phyloP scores from a whole-genome alignment of 2,888 invertebrate species.

The Lingula anatina region DNA sequence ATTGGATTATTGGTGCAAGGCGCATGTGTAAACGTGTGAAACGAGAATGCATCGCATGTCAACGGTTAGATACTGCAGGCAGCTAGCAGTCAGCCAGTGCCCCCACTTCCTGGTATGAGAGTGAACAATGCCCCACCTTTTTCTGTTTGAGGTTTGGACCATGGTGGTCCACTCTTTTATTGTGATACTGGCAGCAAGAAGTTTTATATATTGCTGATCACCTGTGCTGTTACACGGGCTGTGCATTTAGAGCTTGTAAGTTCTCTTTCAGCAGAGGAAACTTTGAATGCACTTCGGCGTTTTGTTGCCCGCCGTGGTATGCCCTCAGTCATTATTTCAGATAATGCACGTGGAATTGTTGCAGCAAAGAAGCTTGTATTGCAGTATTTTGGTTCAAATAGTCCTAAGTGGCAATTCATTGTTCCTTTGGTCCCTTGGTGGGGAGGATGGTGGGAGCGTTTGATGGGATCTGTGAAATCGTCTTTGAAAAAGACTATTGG shows the following conservation, averaged over 20 bases:
- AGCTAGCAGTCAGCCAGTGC: background rate
- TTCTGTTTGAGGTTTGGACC: slow-evolving; percentile 5
- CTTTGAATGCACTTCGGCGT: slow-evolving; percentile 1
- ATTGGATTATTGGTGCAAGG: slow-evolving; percentile 5
- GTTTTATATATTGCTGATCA: too few relatives aligned
- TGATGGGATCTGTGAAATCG: slow-evolving; percentile 3
- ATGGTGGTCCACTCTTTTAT: slow-evolving; percentile 6
- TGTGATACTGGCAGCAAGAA: background rate
- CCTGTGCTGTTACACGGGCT: too few relatives aligned
- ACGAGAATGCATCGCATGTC: slow-evolving; percentile 3
- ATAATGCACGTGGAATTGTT: slow-evolving; percentile 4
- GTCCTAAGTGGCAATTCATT: slow-evolving; percentile 6
- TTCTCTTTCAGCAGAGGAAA: too few relatives aligned
- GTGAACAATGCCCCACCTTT: background rate
- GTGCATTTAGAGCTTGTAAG: too few relatives aligned
- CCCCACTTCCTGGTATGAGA: slow-evolving; percentile 1
- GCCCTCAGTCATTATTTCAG: slow-evolving; percentile 1
- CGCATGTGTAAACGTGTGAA: slow-evolving; percentile 1
- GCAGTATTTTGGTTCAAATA: background rate
- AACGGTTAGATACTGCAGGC: slow-evolving; percentile 3
- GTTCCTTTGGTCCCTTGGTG: slow-evolving; percentile 4
- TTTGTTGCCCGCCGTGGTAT: slow-evolving; percentile 2
- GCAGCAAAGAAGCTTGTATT: background rate
- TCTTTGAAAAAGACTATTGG: too few relatives aligned
- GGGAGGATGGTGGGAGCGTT: slow-evolving; percentile 10